phyloP scores from a whole-genome alignment of 2,797 vertebrate genomes.

The Syngnathus acus region DNA sequence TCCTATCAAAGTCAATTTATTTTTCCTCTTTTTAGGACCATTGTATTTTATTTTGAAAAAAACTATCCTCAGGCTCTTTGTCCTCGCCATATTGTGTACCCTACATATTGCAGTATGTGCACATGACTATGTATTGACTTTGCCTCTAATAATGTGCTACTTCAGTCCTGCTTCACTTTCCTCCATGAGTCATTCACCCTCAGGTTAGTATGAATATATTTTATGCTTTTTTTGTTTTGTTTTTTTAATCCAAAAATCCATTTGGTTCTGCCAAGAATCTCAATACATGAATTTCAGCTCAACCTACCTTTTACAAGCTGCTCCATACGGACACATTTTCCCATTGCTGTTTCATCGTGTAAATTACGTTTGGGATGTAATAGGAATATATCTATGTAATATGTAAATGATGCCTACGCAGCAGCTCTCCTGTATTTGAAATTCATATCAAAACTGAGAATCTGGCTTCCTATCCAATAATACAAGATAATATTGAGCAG shows the following conservation, averaged over 20 bases:
- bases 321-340: neutral
- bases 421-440: neutral
- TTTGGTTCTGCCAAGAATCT: conserved; percentile 3
- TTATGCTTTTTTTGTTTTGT: neutral
- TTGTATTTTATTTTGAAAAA: neutral
- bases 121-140: neutral
- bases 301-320: neutral
- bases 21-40: too few species aligned
- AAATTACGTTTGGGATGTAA: conserved; percentile 3
- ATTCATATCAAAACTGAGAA: neutral
- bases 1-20: too few species aligned
- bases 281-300: neutral
- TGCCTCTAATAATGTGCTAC: conserved; percentile 4
- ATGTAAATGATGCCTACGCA: neutral
- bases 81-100: too few species aligned
- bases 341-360: neutral
- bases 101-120: neutral
- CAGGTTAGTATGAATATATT: conserved; percentile 3
- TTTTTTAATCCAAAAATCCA: conserved; percentile 6
- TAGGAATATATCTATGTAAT: too few species aligned
- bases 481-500: neutral
- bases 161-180: conserved; percentile 4
- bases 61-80: neutral
- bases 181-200: conserved; percentile 1
- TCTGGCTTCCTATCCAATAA: neutral